Percentiles rank a stretch among this genome's conserved stretches.
Evolutionary conservation across 2,797 vertebrate genomes (phyloP).

Genomic region (Phylloscopus collybita): DNA sequence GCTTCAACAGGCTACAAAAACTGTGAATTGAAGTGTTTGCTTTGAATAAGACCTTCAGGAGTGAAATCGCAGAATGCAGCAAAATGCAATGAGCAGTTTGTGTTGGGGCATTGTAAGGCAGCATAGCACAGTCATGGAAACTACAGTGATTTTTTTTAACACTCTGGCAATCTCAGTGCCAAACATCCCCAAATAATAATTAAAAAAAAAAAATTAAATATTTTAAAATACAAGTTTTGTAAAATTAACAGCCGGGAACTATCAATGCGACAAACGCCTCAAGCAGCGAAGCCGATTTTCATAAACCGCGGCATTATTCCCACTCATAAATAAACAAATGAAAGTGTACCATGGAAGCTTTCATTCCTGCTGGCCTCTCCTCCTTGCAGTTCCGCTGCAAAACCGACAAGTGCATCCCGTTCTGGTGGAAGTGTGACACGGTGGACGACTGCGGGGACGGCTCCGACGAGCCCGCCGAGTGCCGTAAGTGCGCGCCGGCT

Average conservation of each 20-base stretch:
- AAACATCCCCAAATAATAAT: neutral
- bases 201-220: neutral
- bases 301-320: neutral
- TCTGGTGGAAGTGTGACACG: conserved; percentile 98
- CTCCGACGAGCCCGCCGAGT: conserved; percentile 91
- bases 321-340: neutral
- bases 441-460: conserved; percentile 94
- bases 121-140: neutral
- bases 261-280: no score
- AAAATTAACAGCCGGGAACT: neutral
- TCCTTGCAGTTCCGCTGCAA: conserved; percentile 89
- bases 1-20: neutral
- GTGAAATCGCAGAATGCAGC: neutral
- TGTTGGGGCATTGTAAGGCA: neutral
- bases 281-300: neutral
- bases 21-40: neutral
- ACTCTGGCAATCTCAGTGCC: neutral
- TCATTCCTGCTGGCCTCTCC: neutral
- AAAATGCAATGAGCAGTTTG: neutral
- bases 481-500: conserved; percentile 82
- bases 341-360: neutral
- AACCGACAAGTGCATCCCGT: conserved; percentile 95
- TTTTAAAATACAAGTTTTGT: neutral
- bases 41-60: neutral
- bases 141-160: neutral